Base-by-base conservation (phyloP, 1,140 invertebrate species). In the Drosophila cardini region DNA sequence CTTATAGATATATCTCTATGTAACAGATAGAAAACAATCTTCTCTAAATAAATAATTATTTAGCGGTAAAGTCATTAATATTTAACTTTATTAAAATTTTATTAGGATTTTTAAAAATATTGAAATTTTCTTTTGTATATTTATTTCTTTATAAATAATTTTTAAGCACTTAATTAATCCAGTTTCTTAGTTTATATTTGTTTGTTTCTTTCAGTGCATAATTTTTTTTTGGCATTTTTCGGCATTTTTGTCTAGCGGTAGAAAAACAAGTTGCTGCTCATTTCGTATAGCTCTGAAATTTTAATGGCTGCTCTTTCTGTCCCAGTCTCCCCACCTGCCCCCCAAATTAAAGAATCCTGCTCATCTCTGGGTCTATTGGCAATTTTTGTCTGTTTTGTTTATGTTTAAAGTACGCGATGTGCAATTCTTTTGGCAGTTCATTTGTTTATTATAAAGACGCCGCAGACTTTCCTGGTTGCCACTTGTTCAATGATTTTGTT, bases 391-490 rank as follows among this genome's bases (percentile, higher is more conserved):
- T 77, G 43, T 68, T 84, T 90, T 90, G 84, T 89, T 89, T 89
- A 89, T 86, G 79, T 87, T 83, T 86, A 74, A 83, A 80, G 84
- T 80, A 74, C 53, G 78, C 78, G 83, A 73, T 79, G 84, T 87
- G 84, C 72, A 89, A 89, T 87, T 80, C 76, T 78, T 26, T 71
- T 75, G 83, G 83, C 83, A 87, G 83, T 67, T 74, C 73, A 77
- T 87, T 87, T 87, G 83, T 87, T 87, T 87, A 87, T 87, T 87
- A 73, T 70, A 87, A 80, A 63, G 76, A 58, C 80, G 83, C 78
- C 74, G 75, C 82, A 78, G 67, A 85, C 82, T 85, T 86, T 61
- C 80, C 83, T 83, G 52, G 78, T 71, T 86, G 83, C 84, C 84
- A 87, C 83, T 83, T 87, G 84, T 87, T 87, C 69, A 36, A 10